Evolutionary conservation across 1,140 invertebrate species (phyloP), one percentile per base, ranked within the genome.

Genomic region (Ostrea denselamellosa): DNA sequence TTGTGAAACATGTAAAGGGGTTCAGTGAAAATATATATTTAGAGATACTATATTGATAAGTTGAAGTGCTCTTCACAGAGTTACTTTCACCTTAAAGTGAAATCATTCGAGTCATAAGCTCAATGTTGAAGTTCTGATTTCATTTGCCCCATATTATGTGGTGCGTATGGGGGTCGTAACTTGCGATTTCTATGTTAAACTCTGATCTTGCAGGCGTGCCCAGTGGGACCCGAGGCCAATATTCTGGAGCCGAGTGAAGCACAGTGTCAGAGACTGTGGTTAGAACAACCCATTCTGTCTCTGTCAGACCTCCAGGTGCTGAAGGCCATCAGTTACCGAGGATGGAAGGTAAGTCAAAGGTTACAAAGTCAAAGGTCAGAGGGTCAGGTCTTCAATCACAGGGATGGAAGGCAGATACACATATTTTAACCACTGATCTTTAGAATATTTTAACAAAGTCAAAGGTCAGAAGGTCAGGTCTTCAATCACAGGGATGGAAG

Each of bases 251-350:
- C 99, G 5, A 97, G 96, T 92, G 96, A 97, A 0, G 95, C 97
- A 90, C 98, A 99, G 95, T 98, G 99, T 77, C 97, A 98, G 94
- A 96, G 99, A 51, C 95, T 99, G 91, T 99, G 99, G 96, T 95
- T 99, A 81, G 96, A 97, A 77, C 98, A 99, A 95, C 99, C 99
- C 19, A 98, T 99, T 89, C 95, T 99, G 7, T 99, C 98, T 12
- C 95, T 99, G 86, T 95, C 96, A 28, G 99, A 99, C 95, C 96
- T 99, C 85, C 97, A 98, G 93, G 97, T 99, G 1, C 95, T 99
- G 8, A 98, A 98, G 92, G 94, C 96, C 25, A 98, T 97, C 0
- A 96, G 95, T n/a, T 97, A 98, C 95, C 96, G 98, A 83, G 97
- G 97, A 14, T 99, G 98, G 98, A 97, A 97, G 94, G 96, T 96